These are phyloP conservation scores for Oxyruncus cristatus DNA, from an alignment of 2,113 vertebrate genomes.

Conservation along the genomic window DNA sequence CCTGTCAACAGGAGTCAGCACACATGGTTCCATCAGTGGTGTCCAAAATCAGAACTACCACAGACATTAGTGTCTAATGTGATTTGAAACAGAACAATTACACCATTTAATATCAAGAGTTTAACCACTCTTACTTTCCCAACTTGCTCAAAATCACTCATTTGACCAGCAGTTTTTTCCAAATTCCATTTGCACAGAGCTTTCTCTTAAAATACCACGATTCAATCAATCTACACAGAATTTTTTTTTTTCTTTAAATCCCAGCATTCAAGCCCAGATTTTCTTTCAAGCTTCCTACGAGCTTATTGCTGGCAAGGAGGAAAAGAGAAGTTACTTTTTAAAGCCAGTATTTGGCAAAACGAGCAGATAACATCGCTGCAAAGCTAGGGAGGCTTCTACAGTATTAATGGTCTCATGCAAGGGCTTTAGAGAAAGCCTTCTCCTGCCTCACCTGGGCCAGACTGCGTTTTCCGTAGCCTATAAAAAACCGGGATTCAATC, in stretches of 20 bases:
- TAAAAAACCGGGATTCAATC: not conserved
- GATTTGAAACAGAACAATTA: not conserved
- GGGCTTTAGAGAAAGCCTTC: not conserved
- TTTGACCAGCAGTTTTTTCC: not conserved
- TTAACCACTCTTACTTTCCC: not conserved
- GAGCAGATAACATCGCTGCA: not conserved
- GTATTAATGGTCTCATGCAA: not conserved
- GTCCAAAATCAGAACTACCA: not conserved
- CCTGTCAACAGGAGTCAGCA: not conserved
- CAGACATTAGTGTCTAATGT: not conserved
- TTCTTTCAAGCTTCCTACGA: not conserved
- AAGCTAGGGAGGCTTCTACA: not conserved
- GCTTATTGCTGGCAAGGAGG: not conserved
- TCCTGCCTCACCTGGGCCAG: not conserved
- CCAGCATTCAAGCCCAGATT: not conserved
- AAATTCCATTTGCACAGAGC: not conserved
- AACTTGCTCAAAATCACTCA: not conserved
- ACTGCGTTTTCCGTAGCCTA: not conserved
- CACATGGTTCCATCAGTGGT: not conserved
- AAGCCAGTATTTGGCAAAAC: not conserved
- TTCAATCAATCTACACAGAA: not conserved
- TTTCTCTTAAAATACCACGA: not conserved
- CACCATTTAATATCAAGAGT: not conserved
- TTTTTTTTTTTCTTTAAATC: not conserved
- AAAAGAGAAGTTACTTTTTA: not conserved